These are phyloP conservation scores for Addax nasomaculatus DNA, from an alignment of 2,113 vertebrate species.

Conservation along the genomic window DNA sequence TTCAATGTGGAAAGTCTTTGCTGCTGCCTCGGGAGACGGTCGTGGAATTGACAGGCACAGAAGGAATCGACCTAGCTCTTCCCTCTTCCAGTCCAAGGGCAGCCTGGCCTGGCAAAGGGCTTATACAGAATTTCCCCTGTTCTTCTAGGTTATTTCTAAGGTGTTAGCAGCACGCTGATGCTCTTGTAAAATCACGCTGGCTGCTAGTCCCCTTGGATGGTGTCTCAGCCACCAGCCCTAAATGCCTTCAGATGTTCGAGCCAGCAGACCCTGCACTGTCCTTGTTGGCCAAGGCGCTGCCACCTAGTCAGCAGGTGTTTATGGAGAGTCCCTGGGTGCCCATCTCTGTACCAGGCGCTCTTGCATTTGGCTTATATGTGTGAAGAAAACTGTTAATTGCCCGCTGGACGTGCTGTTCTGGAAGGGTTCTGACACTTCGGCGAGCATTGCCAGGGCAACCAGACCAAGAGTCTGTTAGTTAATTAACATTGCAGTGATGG, in stretches of 20 bases:
- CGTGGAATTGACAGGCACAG: not conserved
- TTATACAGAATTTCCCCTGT: not conserved
- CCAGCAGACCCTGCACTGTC: not conserved
- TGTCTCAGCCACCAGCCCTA: not conserved
- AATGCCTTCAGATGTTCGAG: not conserved
- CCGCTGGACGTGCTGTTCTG: not conserved
- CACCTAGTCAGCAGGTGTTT: not conserved
- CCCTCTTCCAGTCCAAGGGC: not conserved
- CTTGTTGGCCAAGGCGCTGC: not conserved
- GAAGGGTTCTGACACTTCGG: conserved; percentile 34
- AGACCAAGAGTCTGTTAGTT: conserved; percentile 38
- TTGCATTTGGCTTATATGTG: not conserved
- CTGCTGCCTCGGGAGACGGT: not conserved
- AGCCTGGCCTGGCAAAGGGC: not conserved
- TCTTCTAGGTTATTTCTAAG: not conserved
- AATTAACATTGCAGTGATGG: conserved; percentile 16
- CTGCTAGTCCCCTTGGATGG: not conserved
- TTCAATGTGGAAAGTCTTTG: not conserved
- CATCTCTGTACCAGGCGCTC: conserved; percentile 31
- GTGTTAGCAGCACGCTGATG: not conserved
- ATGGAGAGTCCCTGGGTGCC: not conserved
- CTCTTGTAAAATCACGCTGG: not conserved
- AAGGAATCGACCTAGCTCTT: not conserved
- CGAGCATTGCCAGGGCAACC: conserved; percentile 60
- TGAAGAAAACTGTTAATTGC: conserved; percentile 41